Base-by-base conservation (phyloP, 2,797 vertebrate species). In the Megalops cyprinoides region DNA sequence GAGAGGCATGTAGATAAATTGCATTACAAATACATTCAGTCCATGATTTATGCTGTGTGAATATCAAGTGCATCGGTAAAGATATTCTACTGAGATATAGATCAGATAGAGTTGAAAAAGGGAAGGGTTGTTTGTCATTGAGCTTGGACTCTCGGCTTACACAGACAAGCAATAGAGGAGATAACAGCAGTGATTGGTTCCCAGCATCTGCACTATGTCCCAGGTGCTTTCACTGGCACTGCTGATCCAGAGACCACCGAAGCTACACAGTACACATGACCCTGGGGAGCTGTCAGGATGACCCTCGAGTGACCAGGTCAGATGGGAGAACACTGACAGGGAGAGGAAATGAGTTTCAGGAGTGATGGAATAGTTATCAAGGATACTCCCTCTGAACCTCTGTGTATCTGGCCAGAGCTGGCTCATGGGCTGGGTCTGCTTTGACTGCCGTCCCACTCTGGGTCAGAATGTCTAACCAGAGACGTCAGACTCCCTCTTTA, bases 231-330 rank as follows among this genome's bases (percentile, higher is more conserved):
- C 53, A 42, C 74, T 55, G 12, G 60, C 51, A 34, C 18, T 15
- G 69, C 39, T 67, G 71, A 71, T 58, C 42, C 76, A 56, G 65
- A 55, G 25, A 60, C 56, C 62, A 58, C 34, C 79, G 74, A 60
- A 75, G 81, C 74, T 46, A 53, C 75, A 58, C 76, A 48, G 5
- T 76, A 81, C 76, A 84, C 69, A 37, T 58, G n/a, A 37, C 76
- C 73, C 53, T 23, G 44, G 28, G 34, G 42, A 78, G 75, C 86
- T 84, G 82, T 78, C 82, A 81, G 65, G 42, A 37, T 75, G 53
- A 81, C 49, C 84, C 76, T 84, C 34, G 77, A 65, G 58, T 80
- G 56, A 75, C 37, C 37, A 42, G 78, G 81, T 49, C 46, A 81
- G 78, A 73, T 34, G 76, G 79, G 37, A 60, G 60, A 83, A 76